Evolutionary conservation across 2,113 vertebrate genomes (phyloP).

Genomic region (Saguinus midas): DNA sequence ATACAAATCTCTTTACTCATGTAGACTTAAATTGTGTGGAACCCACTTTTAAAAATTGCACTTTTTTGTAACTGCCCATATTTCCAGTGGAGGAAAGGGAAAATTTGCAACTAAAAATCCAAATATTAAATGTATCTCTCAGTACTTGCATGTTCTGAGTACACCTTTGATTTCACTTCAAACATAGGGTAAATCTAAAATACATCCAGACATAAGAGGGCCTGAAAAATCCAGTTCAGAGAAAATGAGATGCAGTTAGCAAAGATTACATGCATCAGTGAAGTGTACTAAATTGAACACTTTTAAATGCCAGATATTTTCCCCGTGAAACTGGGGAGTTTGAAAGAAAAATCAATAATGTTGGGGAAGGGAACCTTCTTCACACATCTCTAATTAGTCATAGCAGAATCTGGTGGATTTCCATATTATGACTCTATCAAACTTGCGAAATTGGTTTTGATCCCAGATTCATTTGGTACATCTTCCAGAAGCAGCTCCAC

Average conservation of each 20-base stretch:
- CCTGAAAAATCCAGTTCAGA: slow-evolving; percentile 68
- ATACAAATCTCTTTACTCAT: slow-evolving; percentile 52
- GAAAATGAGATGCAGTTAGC: slow-evolving; percentile 72
- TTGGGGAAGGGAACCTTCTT: slow-evolving; percentile 66
- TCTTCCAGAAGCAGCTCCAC: slow-evolving; percentile 47
- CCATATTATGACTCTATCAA: slow-evolving; percentile 73
- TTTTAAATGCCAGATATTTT: slow-evolving; percentile 75
- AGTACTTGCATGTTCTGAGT: not conserved
- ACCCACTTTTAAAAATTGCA: slow-evolving; percentile 53
- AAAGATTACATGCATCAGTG: slow-evolving; percentile 71
- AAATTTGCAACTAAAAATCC: slow-evolving; percentile 18
- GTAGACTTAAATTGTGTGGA: slow-evolving; percentile 32
- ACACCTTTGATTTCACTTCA: slow-evolving; percentile 55
- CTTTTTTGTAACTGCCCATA: not conserved
- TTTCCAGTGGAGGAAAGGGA: not conserved
- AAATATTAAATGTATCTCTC: slow-evolving; percentile 49
- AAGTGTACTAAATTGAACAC: slow-evolving; percentile 72
- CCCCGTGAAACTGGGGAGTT: slow-evolving; percentile 49
- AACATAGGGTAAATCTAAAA: slow-evolving; percentile 64
- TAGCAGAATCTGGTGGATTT: slow-evolving; percentile 68
- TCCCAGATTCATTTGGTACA: slow-evolving; percentile 45
- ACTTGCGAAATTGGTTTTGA: slow-evolving; percentile 75
- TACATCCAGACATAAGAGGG: slow-evolving; percentile 43
- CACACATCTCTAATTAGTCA: slow-evolving; percentile 71
- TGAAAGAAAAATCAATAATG: slow-evolving; percentile 72